Evolutionary conservation across 1,140 invertebrate genomes (phyloP), one percentile per base, ranked within the genome.

Genomic region (Pogonomyrmex barbatus): DNA sequence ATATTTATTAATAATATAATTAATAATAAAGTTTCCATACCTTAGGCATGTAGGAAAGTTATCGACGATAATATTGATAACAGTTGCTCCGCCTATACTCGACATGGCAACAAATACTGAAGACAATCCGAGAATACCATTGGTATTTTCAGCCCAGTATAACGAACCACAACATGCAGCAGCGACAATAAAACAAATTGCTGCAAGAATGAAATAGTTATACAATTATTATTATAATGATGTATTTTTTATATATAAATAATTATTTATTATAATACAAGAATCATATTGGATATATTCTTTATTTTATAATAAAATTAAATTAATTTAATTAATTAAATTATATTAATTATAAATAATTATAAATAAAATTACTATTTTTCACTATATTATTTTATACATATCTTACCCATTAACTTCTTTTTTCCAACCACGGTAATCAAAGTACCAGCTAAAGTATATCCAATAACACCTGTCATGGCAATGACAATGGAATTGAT

Each of bases 401-500:
- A 42, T 73, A 47, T 56, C 75, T 91, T 87, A 94, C 93, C 89
- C 93, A 94, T 94, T 6, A 94, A 71, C 70, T 92, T 93, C 58
- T 91, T 93, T 63, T 95, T 95, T 62, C 95, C 94, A 70, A 93
- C 63, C 2, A 91, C 87, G 62, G 94, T 95, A 56, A 95, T 94
- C 17, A 95, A 73, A 30, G 90, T 88, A 36, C 93, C 93, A 45
- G 94, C 95, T 39, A 95, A 63, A 5, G 93, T 91, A 79, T 94
- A 95, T 36, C 94, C 94, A 42, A 95, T 75, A 39, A 95, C 92
- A 33, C 93, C 91, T 0, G 94, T 94, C 24, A 92, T 39, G 1
- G 94, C 94, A 14, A 95, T 93, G 9, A 95, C 94, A 5, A 95
- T 95, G 17, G 94, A 93, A 87, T 94, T 94, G 33, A 94, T 91